A percentile compares a stretch with the other conserved stretches of the same genome.
Conservation (phyloP, 2,888 invertebrate genomes). For the Eristalis pertinax region DNA sequence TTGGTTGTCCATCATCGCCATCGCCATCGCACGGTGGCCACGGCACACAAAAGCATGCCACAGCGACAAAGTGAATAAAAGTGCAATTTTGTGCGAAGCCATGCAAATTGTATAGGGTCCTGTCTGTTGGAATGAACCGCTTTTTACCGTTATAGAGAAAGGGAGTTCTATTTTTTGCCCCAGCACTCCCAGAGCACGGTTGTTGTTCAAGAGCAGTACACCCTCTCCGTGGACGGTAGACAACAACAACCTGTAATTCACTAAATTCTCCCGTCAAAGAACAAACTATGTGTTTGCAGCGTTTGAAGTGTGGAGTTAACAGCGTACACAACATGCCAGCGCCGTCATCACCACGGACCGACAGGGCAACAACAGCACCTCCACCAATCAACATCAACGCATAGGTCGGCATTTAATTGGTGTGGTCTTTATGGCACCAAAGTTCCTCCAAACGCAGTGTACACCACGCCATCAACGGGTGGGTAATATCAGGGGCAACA, state of each 20-base stretch:
- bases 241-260: conserved; percentile 69
- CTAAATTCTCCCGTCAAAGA: conserved; percentile 64
- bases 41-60: conserved; percentile 60
- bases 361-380: conserved; percentile 44
- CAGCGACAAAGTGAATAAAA: conserved; percentile 70
- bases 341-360: conserved; percentile 16
- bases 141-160: not conserved
- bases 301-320: conserved; percentile 60
- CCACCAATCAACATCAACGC: conserved; percentile 68
- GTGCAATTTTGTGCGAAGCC: conserved; percentile 69
- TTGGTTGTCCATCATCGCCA: conserved; percentile 62
- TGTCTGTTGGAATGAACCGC: conserved; percentile 19
- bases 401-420: conserved; percentile 70
- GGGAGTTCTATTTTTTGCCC: not conserved
- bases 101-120: conserved; percentile 59
- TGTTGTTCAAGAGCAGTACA: conserved; percentile 16
- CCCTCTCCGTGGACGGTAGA: not conserved
- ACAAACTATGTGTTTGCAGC: conserved; percentile 41
- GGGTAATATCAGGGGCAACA: conserved; percentile 52
- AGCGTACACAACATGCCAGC: conserved; percentile 8
- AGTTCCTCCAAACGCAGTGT: conserved; percentile 66
- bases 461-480: conserved; percentile 16
- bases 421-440: conserved; percentile 71
- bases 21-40: conserved; percentile 33
- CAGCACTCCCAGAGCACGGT: not conserved